Evolutionary conservation across 2,888 invertebrate genomes (phyloP), one percentile per base, ranked within the genome.

Genomic region (Galerucella calmariensis): DNA sequence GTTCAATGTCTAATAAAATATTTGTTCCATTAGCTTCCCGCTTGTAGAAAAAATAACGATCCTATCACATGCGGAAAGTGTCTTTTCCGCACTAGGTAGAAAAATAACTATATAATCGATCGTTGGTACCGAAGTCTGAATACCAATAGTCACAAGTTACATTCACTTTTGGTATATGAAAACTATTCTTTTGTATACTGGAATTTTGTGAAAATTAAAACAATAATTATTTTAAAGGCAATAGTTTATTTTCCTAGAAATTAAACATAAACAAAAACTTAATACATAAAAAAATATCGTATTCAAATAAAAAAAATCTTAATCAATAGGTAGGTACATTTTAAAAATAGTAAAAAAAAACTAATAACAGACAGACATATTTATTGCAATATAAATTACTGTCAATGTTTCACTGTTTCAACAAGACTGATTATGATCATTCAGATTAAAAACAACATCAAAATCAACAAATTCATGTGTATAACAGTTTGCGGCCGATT

Each of bases 211-310:
- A 8, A 35, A 8, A 35, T 35, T 35, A 35, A 35, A 48, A 48
- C 11, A 48, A 48, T 14, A 48, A 48, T 11, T 61, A 61, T 6
- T 35, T 61, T 14, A 61, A 27, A 61, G n/a, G 61, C 61, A 61
- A 61, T 61, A 27, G 61, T 61, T 61, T 61, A 61, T 61, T 61
- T 61, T 61, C 61, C 35, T 61, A 61, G 27, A 61, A 61, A 61
- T 61, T 61, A 61, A 12, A 61, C 61, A 61, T 35, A 61, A 61
- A 61, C 61, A 61, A 61, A 61, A 61, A 61, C 61, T 61, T 61
- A 61, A 61, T 61, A 61, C 9, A 9, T 35, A 35, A 61, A 61
- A 27, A 61, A 61, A 59, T 56, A 56, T 48, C n/a, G 1, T 14
- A 53, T n/a, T 16, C 4, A n/a, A 53, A 53, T n/a, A 53, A 53